These are phyloP conservation scores for Pundamilia nyererei DNA, from an alignment of 2,113 vertebrate species.

Conservation along the genomic window DNA sequence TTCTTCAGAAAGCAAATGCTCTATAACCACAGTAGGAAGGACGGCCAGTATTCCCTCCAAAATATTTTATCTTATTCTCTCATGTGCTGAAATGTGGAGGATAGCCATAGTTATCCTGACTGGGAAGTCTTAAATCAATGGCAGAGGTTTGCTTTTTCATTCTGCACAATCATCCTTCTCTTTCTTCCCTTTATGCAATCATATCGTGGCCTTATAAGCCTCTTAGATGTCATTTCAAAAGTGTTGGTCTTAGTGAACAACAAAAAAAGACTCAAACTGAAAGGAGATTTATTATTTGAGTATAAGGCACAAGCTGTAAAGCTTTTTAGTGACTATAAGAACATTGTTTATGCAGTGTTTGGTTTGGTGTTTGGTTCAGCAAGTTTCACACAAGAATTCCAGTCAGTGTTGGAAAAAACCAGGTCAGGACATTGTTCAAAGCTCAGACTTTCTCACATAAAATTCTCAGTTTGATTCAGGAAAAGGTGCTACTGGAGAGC, in stretches of 20 bases:
- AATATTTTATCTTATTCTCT: constrained; percentile 48
- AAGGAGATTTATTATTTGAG: background rate
- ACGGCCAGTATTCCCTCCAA: constrained; percentile 2
- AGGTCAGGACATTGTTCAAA: background rate
- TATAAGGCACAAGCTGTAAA: background rate
- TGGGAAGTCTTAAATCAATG: constrained; percentile 55
- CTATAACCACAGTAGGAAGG: constrained; percentile 15
- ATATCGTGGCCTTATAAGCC: background rate
- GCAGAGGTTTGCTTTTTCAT: constrained; percentile 10
- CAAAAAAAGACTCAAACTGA: background rate
- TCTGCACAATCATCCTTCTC: constrained; percentile 36
- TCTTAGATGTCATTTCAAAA: background rate
- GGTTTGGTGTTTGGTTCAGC: background rate
- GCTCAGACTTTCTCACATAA: background rate
- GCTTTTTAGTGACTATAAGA: background rate
- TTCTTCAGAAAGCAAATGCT: constrained; percentile 31
- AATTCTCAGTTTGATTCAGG: background rate
- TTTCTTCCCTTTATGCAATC: background rate
- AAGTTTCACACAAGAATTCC: background rate
- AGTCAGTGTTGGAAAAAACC: background rate
- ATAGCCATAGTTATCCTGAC: constrained; percentile 8
- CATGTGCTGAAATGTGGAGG: constrained; percentile 30
- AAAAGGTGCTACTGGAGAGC: background rate
- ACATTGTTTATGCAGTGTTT: background rate
- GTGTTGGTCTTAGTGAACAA: background rate